phyloP scores from a whole-genome alignment of 2,113 vertebrate genomes.

The Brachyistius frenatus region DNA sequence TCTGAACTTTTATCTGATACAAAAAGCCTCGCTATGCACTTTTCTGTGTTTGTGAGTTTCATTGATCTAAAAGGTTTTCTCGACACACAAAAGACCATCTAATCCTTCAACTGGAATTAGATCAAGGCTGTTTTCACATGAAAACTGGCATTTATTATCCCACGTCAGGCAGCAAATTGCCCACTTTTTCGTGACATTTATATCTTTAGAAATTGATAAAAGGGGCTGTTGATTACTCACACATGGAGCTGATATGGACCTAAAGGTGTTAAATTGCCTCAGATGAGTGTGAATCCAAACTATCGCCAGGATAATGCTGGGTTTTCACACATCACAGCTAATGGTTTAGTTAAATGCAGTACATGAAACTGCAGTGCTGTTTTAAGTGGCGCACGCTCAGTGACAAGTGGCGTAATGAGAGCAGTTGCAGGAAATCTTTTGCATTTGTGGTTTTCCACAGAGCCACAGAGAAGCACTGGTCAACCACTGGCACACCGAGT shows the following conservation, averaged over 20 bases:
- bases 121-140: slow-evolving; percentile 10
- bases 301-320: neutral
- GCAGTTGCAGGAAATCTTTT: slow-evolving; percentile 38
- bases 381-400: slow-evolving; percentile 21
- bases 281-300: neutral
- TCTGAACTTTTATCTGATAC: neutral
- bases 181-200: slow-evolving; percentile 15
- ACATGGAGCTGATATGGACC: neutral
- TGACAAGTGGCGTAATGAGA: slow-evolving; percentile 34
- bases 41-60: neutral
- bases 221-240: slow-evolving; percentile 1
- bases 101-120: neutral
- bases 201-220: slow-evolving; percentile 1
- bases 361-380: slow-evolving; percentile 3
- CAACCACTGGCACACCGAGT: slow-evolving; percentile 53
- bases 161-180: neutral
- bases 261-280: neutral
- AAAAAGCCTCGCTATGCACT: neutral
- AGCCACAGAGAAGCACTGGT: slow-evolving; percentile 45
- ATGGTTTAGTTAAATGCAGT: neutral
- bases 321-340: neutral
- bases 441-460: slow-evolving; percentile 55
- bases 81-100: no score
- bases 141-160: slow-evolving; percentile 14
- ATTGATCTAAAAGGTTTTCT: neutral